Evolutionary conservation across 2,888 invertebrate species (phyloP).

Genomic region (Embidobia sp.): DNA sequence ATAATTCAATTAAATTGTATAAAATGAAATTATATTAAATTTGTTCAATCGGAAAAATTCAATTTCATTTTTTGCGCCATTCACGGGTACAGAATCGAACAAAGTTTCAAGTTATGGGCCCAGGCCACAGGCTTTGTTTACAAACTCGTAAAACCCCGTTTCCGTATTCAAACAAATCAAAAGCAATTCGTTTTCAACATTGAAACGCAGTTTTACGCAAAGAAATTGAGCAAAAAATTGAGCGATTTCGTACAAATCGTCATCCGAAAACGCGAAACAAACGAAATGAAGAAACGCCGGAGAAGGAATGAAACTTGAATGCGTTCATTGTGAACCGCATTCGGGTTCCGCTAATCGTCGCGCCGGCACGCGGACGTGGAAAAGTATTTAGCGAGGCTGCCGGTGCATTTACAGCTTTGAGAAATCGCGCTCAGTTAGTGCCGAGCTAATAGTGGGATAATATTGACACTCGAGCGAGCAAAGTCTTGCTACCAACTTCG

Average conservation of each 20-base stretch:
- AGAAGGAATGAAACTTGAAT: conserved; percentile 49
- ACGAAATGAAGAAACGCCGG: conserved; percentile 6
- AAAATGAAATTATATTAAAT: too few relatives aligned
- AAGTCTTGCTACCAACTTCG: conserved; percentile 54
- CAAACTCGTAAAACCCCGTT: too few relatives aligned
- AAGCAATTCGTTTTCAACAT: too few relatives aligned
- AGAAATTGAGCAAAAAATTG: background rate
- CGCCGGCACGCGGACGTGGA: conserved; percentile 56
- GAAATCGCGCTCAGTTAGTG: conserved; percentile 66
- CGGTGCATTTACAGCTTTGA: conserved; percentile 62
- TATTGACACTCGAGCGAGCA: conserved; percentile 67
- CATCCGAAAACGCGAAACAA: background rate
- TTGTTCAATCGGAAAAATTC: too few relatives aligned
- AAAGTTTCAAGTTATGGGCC: too few relatives aligned
- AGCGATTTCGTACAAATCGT: too few relatives aligned
- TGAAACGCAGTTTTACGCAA: background rate
- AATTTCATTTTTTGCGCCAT: too few relatives aligned
- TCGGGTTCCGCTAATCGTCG: conserved; percentile 55
- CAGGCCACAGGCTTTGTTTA: too few relatives aligned
- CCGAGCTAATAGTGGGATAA: conserved; percentile 68
- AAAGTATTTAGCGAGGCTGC: conserved; percentile 61
- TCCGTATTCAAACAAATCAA: too few relatives aligned
- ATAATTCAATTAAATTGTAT: too few relatives aligned
- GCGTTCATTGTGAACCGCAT: conserved; percentile 45
- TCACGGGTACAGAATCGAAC: too few relatives aligned